Base-by-base conservation (phyloP, 2,113 vertebrate genomes). In the Amphilophus citrinellus region DNA sequence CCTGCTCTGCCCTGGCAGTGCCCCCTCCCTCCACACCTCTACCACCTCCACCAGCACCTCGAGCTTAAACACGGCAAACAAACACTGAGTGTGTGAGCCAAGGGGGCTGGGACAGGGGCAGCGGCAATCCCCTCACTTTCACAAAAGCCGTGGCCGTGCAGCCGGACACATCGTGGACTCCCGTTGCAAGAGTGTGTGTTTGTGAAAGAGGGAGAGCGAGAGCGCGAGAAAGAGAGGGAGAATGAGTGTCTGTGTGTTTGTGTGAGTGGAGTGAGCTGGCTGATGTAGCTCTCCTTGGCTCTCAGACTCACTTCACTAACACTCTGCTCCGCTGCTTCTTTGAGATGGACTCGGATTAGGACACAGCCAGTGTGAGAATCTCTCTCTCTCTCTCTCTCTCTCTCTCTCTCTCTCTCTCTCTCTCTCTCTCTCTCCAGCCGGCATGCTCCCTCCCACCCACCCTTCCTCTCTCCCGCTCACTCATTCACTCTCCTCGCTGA, bases 261-360 rank as follows among this genome's bases (percentile, higher is more conserved):
- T 86, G 79, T 73, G 77, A 75, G 39, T 83, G 87, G 82, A 59
- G 77, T 73, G 83, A 76, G 77, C 86, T 88, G 77, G 87, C 84
- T 81, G 82, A 80, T 92, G 89, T 88, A 88, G 88, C 92, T 89
- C 92, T 93, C 88, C 87, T 68, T 87, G 87, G 83, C 88, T 94
- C 92, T 93, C 88, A 91, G 91, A 93, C 92, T 95, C 94, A 94
- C 94, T 95, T 94, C 93, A 92, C 86, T 93, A 91, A 93, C 93
- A 94, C 94, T 93, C 91, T 93, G 90, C 92, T 93, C 93, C 84
- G 92, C 92, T 92, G 92, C 93, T 82, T 94, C 92, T 93, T 86
- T 87, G 92, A 95, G 94, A 95, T 94, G 94, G 94, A 95, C 94
- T 93, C 90, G 91, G 94, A 94, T 95, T 95, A 95, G 93, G 94